Evolutionary conservation across 1,140 invertebrate genomes (phyloP).

Genomic region (Melanaphis sacchari): DNA sequence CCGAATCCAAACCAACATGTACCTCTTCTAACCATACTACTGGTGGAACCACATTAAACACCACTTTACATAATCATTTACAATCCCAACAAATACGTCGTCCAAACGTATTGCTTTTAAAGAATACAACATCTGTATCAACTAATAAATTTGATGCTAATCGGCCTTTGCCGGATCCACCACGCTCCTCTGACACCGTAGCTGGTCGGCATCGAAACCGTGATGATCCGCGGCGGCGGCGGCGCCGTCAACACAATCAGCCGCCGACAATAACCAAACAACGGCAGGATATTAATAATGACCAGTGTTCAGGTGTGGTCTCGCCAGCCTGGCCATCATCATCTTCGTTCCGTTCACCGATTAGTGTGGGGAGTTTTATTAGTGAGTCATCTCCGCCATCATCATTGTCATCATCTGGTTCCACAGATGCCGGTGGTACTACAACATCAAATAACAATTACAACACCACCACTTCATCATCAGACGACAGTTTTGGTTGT

Average conservation of each 20-base stretch:
- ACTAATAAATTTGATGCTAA: conserved; percentile 43
- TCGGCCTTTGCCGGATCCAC: conserved; percentile 70
- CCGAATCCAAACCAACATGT: background rate
- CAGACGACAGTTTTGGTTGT: background rate
- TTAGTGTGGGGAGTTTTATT: background rate
- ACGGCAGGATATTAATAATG: conserved; percentile 4
- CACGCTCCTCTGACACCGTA: conserved; percentile 68
- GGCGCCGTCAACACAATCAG: background rate
- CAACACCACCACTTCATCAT: conserved; percentile 5
- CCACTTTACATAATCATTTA: background rate
- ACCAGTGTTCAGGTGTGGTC: background rate
- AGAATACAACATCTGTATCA: conserved; percentile 30
- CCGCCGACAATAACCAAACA: background rate
- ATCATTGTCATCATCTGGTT: conserved; percentile 69
- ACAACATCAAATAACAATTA: conserved; percentile 37
- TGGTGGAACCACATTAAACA: background rate
- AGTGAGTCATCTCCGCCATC: conserved; percentile 16
- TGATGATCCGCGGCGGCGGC: background rate
- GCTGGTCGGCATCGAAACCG: conserved; percentile 41
- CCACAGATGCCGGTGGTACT: conserved; percentile 60
- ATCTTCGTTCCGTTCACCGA: conserved; percentile 16
- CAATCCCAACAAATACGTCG: background rate
- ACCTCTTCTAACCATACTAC: background rate
- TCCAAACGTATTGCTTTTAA: background rate
- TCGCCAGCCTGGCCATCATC: background rate